These are phyloP conservation scores for Sinocyclocheilus rhinocerous DNA, from an alignment of 2,113 vertebrate genomes.

Conservation along the genomic window DNA sequence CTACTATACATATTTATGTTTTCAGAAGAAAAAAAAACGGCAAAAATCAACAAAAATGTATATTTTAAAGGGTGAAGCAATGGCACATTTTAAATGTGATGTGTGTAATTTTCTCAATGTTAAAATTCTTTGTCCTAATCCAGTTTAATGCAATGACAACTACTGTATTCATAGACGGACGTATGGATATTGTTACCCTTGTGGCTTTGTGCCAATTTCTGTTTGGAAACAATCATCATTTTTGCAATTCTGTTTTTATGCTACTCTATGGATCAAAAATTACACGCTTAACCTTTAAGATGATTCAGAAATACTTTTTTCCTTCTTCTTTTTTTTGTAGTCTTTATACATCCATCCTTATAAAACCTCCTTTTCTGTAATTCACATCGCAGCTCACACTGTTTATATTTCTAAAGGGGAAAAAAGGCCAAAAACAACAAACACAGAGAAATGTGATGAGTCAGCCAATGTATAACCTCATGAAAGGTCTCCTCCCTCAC, in stretches of 20 bases:
- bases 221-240: not conserved
- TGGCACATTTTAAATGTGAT: not conserved
- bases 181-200: not conserved
- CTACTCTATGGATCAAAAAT: not conserved
- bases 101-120: not conserved
- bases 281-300: not conserved
- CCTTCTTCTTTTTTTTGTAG: not conserved
- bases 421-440: not conserved
- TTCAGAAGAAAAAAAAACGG: not conserved
- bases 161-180: not conserved
- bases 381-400: not conserved
- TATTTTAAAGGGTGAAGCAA: not conserved
- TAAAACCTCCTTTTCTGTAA: conserved; percentile 6
- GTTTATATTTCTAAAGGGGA: conserved; percentile 1
- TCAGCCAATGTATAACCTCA: conserved; percentile 35
- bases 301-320: not conserved
- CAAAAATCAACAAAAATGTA: not conserved
- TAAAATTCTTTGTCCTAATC: not conserved
- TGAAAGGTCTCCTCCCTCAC: not conserved
- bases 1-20: not conserved
- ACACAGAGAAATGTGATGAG: conserved; percentile 31
- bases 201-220: not conserved
- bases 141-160: not conserved
- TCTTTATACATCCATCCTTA: not conserved
- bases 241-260: not conserved